Evolutionary conservation across 2,888 invertebrate genomes (phyloP), one percentile per base, ranked within the genome.

Genomic region (Conops quadrifasciatus): DNA sequence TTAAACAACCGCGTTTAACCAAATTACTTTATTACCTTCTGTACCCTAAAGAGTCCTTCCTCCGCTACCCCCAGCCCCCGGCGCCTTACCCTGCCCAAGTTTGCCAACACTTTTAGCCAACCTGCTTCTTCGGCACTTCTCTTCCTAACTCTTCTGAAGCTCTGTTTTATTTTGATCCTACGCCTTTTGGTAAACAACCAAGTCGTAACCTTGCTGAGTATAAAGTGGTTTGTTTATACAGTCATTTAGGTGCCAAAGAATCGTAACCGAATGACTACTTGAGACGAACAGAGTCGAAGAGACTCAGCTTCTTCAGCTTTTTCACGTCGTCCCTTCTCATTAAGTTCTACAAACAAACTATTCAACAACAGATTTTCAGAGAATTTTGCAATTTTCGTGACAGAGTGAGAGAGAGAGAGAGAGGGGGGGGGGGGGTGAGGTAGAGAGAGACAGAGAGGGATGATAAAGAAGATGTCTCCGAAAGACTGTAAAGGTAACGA

Each of bases 1-100:
- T 21, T 56, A 56, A 56, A n/a, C 78, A 76, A 77, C 77, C 75
- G 74, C 77, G 76, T 77, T 75, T 79, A 82, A 82, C 80, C 77
- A 81, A 81, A 74, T 71, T 15, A 19, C 56, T 30, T 53, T 9
- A 24, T 7, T n/a, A 19, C 3, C 28, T 21, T 19, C 26, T 24
- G n/a, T 19, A 4, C 26, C 13, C 28, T 58, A n/a, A n/a, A n/a
- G n/a, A n/a, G n/a, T n/a, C 13, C 26, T 28, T 1, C 9, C 3
- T 58, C 28, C 15, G 2, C 15, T 24, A 11, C 58, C 9, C 19
- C 24, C 3, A 19, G 13, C 7, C 56, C 56, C 21, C 19, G 3
- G 13, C 19, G 5, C 15, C n/a, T 24, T 13, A n/a, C 49, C 49
- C 19, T 53, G 2, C 21, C 21, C 21, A 21, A 1, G 9, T 45